A percentile compares a stretch with the other conserved stretches of the same genome.
Evolutionary conservation across 2,888 invertebrate genomes (phyloP).

Genomic region (Drosophila infuscata): DNA sequence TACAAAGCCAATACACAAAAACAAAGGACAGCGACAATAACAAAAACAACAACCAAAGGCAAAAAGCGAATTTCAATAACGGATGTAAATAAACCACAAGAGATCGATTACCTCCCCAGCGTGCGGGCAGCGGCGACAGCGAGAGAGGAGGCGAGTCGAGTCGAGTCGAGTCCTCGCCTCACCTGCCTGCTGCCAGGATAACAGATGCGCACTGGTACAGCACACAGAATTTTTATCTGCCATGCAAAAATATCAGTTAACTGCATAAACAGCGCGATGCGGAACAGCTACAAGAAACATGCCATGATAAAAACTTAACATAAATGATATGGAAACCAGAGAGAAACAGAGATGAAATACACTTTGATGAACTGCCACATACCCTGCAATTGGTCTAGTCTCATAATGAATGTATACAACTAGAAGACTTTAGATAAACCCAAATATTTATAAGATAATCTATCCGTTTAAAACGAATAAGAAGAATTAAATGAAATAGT

Average conservation of each 20-base stretch:
- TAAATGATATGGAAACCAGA: slow-evolving; percentile 19
- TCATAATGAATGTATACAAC: not conserved
- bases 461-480: not conserved
- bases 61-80: slow-evolving; percentile 80
- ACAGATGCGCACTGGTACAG: slow-evolving; percentile 70
- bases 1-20: slow-evolving; percentile 73
- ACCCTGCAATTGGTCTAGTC: slow-evolving; percentile 2
- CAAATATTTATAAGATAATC: not conserved
- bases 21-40: slow-evolving; percentile 59
- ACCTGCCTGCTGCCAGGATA: slow-evolving; percentile 69
- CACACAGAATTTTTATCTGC: slow-evolving; percentile 28
- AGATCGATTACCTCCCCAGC: slow-evolving; percentile 82
- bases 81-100: slow-evolving; percentile 84
- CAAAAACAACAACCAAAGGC: slow-evolving; percentile 36
- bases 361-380: slow-evolving; percentile 1
- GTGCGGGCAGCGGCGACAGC: slow-evolving; percentile 47
- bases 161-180: slow-evolving; percentile 23
- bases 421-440: not conserved
- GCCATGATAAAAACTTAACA: slow-evolving; percentile 35
- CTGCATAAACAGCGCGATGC: slow-evolving; percentile 42
- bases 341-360: not conserved
- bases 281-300: slow-evolving; percentile 29
- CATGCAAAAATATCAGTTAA: slow-evolving; percentile 73
- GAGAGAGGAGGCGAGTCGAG: slow-evolving; percentile 14
- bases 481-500: not conserved